Base-by-base conservation (phyloP, 2,113 vertebrate species). In the Scomber japonicus region DNA sequence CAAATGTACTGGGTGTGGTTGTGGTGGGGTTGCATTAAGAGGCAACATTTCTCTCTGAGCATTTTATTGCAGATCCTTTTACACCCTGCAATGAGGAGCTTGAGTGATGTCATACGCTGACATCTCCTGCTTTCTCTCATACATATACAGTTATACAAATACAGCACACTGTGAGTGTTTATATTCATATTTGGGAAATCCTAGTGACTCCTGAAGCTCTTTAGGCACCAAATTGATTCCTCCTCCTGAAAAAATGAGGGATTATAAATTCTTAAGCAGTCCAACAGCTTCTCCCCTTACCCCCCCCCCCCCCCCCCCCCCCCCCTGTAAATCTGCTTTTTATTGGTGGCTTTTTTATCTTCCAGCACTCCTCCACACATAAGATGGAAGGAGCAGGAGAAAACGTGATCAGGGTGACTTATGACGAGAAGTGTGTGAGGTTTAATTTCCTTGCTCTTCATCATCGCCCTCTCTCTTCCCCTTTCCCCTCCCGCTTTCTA, bases 1-100 rank as follows among this genome's bases (percentile, higher is more conserved):
- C 81, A 85, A 75, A 86, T 84, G 76, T 49, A 49, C 61, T 77
- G 88, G 90, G 90, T 83, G 91, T 72, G 88, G 90, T 86, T 85
- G 68, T 75, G 71, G 5, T 71, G 56, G 45, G 3, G 75, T 71
- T 82, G 72, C 88, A 83, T 88, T 80, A 87, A 67, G 48, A 86
- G 64, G 86, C 82, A 73, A 53, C 78, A 46, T 64, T 49, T 89
- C 60, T 72, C 69, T 77, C 27, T 30, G 72, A 82, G 74, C 53
- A 3, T 53, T 86, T 82, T 80, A 82, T 71, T 66, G 84, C 75
- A 56, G 81, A 89, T 90, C 83, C 44, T 78, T 86, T 91, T 91
- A 90, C 88, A 78, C 56, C 64, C 48, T 40, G 40, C 71, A 59
- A 24, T 6, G 1, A 35, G 45, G 51, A 46, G 56, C 68, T 60